Conservation (phyloP, 2,113 vertebrate species). For the Arizona elegans region DNA sequence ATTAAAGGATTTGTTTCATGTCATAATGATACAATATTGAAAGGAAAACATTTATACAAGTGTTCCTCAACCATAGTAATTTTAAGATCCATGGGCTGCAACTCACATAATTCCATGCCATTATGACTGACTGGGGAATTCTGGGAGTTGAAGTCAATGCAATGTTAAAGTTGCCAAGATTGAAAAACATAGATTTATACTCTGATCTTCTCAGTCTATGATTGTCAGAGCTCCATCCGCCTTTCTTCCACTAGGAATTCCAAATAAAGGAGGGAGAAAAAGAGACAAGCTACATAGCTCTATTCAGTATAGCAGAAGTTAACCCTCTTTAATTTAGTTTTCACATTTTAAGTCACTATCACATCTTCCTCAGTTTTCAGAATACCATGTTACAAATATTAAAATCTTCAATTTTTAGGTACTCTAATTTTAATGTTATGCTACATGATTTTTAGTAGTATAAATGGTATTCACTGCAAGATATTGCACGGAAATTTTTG, state of each 20-base stretch:
- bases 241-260: neutral
- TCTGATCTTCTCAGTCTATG: neutral
- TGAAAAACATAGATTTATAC: neutral
- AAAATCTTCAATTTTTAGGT: neutral
- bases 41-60: neutral
- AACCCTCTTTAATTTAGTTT: neutral
- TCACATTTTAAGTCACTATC: neutral
- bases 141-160: neutral
- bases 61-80: neutral
- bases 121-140: neutral
- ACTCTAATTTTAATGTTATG: neutral
- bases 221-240: neutral
- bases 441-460: neutral
- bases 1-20: neutral
- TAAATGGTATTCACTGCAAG: neutral
- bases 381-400: neutral
- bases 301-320: neutral
- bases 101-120: neutral
- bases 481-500: neutral
- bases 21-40: neutral
- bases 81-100: neutral
- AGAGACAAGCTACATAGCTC: neutral
- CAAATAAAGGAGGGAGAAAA: neutral
- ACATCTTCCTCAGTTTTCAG: neutral
- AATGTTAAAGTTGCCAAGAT: neutral